Evolutionary conservation across 2,888 invertebrate species (phyloP).

Genomic region (Scelioninae gen. 1): DNA sequence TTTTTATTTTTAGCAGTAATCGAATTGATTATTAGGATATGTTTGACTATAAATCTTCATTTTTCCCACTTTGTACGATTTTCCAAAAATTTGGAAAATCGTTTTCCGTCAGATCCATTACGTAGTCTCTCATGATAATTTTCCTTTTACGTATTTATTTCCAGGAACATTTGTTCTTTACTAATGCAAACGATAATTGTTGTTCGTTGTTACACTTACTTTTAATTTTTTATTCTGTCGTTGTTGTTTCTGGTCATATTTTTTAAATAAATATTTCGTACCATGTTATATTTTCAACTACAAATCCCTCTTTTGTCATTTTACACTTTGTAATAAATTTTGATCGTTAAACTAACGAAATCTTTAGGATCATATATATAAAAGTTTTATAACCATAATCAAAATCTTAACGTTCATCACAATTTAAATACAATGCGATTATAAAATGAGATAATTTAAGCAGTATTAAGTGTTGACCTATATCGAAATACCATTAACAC

Average conservation of each 20-base stretch:
- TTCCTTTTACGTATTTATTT: conserved; percentile 8
- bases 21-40: background rate
- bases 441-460: conserved; percentile 7
- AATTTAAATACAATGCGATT: conserved; percentile 16
- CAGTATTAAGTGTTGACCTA: conserved; percentile 15
- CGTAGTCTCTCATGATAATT: background rate
- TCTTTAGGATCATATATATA: conserved; percentile 10
- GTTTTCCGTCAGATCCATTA: background rate
- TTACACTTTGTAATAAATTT: conserved; percentile 16
- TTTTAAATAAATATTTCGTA: conserved; percentile 9
- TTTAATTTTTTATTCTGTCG: background rate
- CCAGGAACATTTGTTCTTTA: background rate
- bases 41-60: background rate
- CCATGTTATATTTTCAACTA: conserved; percentile 8
- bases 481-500: conserved; percentile 10
- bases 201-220: conserved; percentile 1
- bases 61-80: conserved; percentile 8
- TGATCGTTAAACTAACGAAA: conserved; percentile 16
- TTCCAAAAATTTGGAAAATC: conserved; percentile 1
- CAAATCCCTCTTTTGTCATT: conserved; percentile 9
- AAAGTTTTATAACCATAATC: conserved; percentile 22
- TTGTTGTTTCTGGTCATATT: background rate
- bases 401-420: conserved; percentile 15
- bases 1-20: background rate
- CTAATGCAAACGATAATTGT: conserved; percentile 3